Evolutionary conservation across 2,113 vertebrate species (phyloP).

Genomic region (Okapia johnstoni): DNA sequence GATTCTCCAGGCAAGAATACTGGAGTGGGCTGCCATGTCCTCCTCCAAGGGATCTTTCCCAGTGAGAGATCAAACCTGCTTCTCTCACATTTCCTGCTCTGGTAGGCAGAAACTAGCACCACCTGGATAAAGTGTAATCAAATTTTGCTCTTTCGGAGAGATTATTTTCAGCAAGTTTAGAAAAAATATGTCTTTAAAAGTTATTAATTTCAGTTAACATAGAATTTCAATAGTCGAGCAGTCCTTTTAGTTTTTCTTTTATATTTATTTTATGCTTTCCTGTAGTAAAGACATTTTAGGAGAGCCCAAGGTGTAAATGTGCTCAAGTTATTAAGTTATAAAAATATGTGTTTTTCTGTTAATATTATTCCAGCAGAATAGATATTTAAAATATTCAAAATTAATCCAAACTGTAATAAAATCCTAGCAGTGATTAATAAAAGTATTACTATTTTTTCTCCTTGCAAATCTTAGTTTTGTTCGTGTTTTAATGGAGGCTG

Average conservation of each 20-base stretch:
- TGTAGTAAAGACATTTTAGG: not conserved
- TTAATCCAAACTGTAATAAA: not conserved
- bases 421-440: not conserved
- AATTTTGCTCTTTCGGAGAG: slow-evolving; percentile 33
- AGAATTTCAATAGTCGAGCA: not conserved
- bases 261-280: not conserved
- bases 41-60: not conserved
- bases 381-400: not conserved
- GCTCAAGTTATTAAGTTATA: not conserved
- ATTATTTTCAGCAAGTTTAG: not conserved
- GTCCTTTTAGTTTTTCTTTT: not conserved
- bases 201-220: not conserved
- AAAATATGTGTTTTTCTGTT: not conserved
- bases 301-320: not conserved
- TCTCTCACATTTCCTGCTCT: not conserved
- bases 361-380: not conserved
- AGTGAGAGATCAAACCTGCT: not conserved
- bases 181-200: not conserved
- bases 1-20: not conserved
- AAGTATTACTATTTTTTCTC: not conserved
- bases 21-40: not conserved
- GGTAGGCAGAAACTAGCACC: not conserved
- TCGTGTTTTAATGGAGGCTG: not conserved
- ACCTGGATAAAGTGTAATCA: not conserved
- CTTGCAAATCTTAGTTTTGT: not conserved